Evolutionary conservation across 2,888 invertebrate genomes (phyloP), one percentile per base, ranked within the genome.

Genomic region (Zeuzera pyrina): DNA sequence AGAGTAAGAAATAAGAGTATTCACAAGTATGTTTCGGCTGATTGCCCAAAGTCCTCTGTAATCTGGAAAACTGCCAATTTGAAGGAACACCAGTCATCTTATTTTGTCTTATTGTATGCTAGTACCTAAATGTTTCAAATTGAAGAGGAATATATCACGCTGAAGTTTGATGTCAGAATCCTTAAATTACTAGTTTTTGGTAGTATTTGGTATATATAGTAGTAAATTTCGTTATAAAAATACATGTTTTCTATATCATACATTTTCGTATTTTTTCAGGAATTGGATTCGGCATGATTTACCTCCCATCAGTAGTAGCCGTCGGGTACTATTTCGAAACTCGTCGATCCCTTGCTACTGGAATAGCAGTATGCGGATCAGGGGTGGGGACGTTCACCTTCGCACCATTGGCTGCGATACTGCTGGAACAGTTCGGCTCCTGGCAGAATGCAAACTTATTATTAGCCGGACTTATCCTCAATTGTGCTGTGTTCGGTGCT

Each of bases 271-370:
- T n/a, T n/a, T 42, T 76, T 65, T 10, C 84, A 94, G 94, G 95
- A 43, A 89, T 96, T 50, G 96, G 96, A 12, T 94, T 96, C 62
- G 95, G 96, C 41, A 88, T 96, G 84, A 94, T 96, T 55, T 97
- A 96, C 74, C 86, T 98, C 28, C 98, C 98, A 0, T 97, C 98
- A 2, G 97, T 98, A 22, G 97, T 98, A 7, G 95, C 95, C 33
- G 97, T 98, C 14, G 96, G 97, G 3, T 97, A 97, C 77, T 98
- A 98, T 84, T 98, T 98, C 79, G 97, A 98, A 79, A 94, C 95
- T 28, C 93, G 94, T 53, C 87, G 97, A 40, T 95, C 97, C 7
- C 83, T 98, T 43, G 98, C 98, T 29, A 98, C 97, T 31, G 97
- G 91, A 32, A 93, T 94, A 36, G 97, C 97, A 0, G 97, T 97